Evolutionary conservation across 2,113 vertebrate genomes (phyloP).

Genomic region (Sinosuthora webbiana): DNA sequence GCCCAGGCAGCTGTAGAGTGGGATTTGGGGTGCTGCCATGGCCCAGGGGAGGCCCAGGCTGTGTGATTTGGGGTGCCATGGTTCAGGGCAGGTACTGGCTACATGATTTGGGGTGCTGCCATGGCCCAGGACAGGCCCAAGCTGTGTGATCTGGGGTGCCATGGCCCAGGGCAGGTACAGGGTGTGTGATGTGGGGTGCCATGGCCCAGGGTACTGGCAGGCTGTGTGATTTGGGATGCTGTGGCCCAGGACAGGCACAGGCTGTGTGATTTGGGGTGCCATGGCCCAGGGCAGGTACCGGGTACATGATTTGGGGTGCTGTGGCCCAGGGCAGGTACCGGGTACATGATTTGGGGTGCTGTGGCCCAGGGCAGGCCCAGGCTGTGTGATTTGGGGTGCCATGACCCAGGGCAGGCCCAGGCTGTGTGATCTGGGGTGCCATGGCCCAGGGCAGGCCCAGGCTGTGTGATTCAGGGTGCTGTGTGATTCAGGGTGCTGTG

Average conservation of each 20-base stretch:
- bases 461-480: background rate
- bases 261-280: background rate
- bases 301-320: background rate
- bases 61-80: background rate
- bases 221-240: background rate
- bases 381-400: background rate
- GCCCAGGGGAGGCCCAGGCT: too few relatives aligned
- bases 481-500: fast-evolving
- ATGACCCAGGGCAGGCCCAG: background rate
- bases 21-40: background rate
- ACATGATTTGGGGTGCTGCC: too few relatives aligned
- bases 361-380: fast-evolving
- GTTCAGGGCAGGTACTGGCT: background rate
- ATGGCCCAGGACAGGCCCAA: background rate
- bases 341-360: background rate
- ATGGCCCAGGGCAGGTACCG: fast-evolving
- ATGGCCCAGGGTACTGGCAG: too few relatives aligned
- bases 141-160: background rate
- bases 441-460: fast-evolving
- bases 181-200: background rate
- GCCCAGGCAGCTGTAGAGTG: too few relatives aligned
- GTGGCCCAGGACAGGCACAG: fast-evolving
- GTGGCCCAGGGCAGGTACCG: background rate
- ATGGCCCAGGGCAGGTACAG: background rate
- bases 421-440: background rate